Base-by-base conservation (phyloP, 2,888 invertebrate species). In the Drosophila merina region DNA sequence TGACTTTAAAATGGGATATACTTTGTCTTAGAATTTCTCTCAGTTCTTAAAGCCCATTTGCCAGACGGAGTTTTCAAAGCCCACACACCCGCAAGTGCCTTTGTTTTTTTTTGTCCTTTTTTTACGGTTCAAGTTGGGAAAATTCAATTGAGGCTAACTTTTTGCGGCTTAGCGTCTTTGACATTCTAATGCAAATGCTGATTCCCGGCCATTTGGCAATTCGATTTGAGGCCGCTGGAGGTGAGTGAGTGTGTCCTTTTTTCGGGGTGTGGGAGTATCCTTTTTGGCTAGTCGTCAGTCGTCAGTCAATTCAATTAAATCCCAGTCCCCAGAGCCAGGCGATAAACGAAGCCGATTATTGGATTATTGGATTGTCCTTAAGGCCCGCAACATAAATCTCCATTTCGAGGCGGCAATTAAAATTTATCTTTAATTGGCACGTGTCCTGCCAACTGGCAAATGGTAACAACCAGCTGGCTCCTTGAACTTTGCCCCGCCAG, bases 371-470 rank as follows among this genome's bases (percentile, higher is more conserved):
- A 76, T 80, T 76, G 71, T 74, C 68, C 76, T 74, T 69, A 72
- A 77, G 80, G 69, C 55, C 51, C n/a, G 12, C 48, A 48, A 40
- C 79, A 90, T 90, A 90, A 90, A 90, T 90, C 90, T 89, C 86
- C 85, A 89, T 89, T 90, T 86, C 86, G 71, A 57, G 69, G 85
- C 86, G 74, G 80, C 90, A 90, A 90, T 90, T 90, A 90, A 88
- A 88, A 89, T 89, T 90, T 90, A 90, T 90, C 89, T 86, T 85
- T 89, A 90, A 90, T 90, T 90, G 88, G 89, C 89, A 88, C 89
- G 81, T 87, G 88, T 83, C 57, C 75, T 42, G 40, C 81, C 79
- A 75, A 69, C 64, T 51, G 52, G 56, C 42, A 60, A 48, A 44
- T 36, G 31, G 28, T 63, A 52, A 25, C 75, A 8, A 20, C 81